Percentiles rank a stretch among this genome's conserved stretches.
These are phyloP conservation scores for Drosophila nr. fundita DNA, from an alignment of 2,888 invertebrate species.

Conservation along the genomic window DNA sequence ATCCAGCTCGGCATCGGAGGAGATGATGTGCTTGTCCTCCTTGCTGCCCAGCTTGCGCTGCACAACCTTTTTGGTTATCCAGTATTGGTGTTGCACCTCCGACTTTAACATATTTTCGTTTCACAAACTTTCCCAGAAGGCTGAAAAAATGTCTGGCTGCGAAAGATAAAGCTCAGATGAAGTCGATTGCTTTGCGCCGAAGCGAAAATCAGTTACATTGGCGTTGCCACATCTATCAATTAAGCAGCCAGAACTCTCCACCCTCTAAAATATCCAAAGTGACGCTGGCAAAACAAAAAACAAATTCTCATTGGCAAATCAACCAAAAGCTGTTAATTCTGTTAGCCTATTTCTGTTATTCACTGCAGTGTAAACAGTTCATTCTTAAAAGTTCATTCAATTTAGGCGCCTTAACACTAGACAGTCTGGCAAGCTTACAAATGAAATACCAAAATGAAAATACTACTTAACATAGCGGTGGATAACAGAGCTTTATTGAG, in stretches of 20 bases:
- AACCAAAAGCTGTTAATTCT: not conserved
- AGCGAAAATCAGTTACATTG: conserved; percentile 48
- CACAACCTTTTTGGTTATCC: conserved; percentile 98
- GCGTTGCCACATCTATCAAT: conserved; percentile 33
- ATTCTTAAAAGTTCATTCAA: not conserved
- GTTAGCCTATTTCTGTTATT: not conserved
- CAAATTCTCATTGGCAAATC: not conserved
- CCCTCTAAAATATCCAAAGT: not conserved
- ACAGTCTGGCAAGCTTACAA: conserved; percentile 8
- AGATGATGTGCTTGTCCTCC: conserved; percentile 98
- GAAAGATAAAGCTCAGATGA: conserved; percentile 38
- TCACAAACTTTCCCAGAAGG: conserved; percentile 31
- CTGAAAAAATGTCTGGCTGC: conserved; percentile 28
- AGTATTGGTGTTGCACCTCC: conserved; percentile 97
- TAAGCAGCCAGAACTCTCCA: not conserved
- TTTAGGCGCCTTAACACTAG: conserved; percentile 1
- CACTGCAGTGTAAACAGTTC: not conserved
- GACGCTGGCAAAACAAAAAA: not conserved
- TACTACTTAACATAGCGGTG: conserved; percentile 8
- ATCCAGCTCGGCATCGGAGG: conserved; percentile 98
- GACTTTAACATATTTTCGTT: conserved; percentile 82
- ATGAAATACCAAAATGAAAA: conserved; percentile 17
- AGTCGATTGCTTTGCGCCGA: conserved; percentile 47
- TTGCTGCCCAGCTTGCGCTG: conserved; percentile 96
- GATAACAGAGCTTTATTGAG: conserved; percentile 39